Evolutionary conservation across 2,888 invertebrate genomes (phyloP), one percentile per base, ranked within the genome.

Genomic region (Eupithecia tripunctaria): DNA sequence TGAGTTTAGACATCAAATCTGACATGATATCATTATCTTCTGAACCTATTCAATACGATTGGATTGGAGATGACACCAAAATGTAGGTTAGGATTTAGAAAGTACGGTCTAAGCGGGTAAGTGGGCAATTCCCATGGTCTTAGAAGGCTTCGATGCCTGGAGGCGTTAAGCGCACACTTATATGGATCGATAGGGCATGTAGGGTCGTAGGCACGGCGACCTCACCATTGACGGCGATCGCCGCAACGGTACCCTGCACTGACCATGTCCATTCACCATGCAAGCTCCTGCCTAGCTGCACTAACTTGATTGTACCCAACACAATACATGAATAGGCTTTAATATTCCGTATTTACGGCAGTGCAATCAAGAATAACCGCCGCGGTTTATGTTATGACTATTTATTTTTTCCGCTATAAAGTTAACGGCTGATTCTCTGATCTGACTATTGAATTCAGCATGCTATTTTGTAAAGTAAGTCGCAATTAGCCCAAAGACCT

Each of bases 171-270:
- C 68, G 73, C 74, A 71, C 86, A 71, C 86, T 84, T 89, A 88
- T 89, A 89, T 88, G 89, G 92, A 90, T 91, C 91, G 92, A 91
- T 91, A 91, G 91, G 91, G 89, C 88, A 87, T 83, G 79, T 82
- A 85, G 89, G 89, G 92, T 91, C 91, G 89, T 83, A 89, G 87
- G 86, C 88, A 85, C 86, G 81, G 83, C 86, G 88, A 87, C 90
- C 89, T 87, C 84, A 78, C 88, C 88, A 90, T 88, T 88, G 89
- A 87, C 84, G 85, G 84, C 81, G 69, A 76, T 80, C 81, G 82
- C 79, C 82, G 88, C 91, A 93, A 93, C 93, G 91, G 92, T 91
- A 92, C 88, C 79, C 70, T 67, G 79, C 80, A 82, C 83, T 85
- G 84, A 85, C 84, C 86, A 86, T 81, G 80, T 81, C 84, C 85